Conservation (phyloP, 2,888 invertebrate genomes). For the Balanococcus diminutus region DNA sequence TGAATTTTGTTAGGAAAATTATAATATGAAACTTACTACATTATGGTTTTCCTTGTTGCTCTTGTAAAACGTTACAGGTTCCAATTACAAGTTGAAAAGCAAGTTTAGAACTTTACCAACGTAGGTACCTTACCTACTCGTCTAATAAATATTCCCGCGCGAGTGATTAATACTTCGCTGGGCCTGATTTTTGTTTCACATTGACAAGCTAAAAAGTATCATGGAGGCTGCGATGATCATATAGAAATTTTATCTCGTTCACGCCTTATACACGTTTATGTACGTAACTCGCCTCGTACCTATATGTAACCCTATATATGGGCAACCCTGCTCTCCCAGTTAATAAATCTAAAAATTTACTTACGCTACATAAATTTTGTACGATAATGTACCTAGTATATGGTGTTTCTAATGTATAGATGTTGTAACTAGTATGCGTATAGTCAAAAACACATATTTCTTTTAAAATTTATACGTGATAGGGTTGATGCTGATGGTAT, state of each 20-base stretch:
- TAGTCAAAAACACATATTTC: slow-evolving; percentile 43
- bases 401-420: slow-evolving; percentile 10
- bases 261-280: slow-evolving; percentile 1
- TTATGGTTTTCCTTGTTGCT: slow-evolving; percentile 42
- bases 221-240: not conserved
- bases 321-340: not conserved
- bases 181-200: slow-evolving; percentile 23
- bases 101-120: slow-evolving; percentile 32
- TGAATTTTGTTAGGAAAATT: slow-evolving; percentile 29
- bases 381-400: not conserved
- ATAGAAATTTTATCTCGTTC: slow-evolving; percentile 33
- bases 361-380: slow-evolving; percentile 37
- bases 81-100: slow-evolving; percentile 44
- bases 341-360: slow-evolving; percentile 43
- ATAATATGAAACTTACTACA: slow-evolving; percentile 31
- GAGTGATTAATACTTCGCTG: slow-evolving; percentile 23
- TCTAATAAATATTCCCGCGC: slow-evolving; percentile 34
- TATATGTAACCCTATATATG: not conserved
- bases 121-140: too few relatives aligned
- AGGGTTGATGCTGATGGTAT: not conserved
- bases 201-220: slow-evolving; percentile 22
- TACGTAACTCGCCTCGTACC: not conserved
- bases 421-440: not conserved
- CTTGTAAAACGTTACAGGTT: slow-evolving; percentile 3
- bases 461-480: slow-evolving; percentile 14